phyloP scores from a whole-genome alignment of 2,797 vertebrate species.

The Galaxias olidus region DNA sequence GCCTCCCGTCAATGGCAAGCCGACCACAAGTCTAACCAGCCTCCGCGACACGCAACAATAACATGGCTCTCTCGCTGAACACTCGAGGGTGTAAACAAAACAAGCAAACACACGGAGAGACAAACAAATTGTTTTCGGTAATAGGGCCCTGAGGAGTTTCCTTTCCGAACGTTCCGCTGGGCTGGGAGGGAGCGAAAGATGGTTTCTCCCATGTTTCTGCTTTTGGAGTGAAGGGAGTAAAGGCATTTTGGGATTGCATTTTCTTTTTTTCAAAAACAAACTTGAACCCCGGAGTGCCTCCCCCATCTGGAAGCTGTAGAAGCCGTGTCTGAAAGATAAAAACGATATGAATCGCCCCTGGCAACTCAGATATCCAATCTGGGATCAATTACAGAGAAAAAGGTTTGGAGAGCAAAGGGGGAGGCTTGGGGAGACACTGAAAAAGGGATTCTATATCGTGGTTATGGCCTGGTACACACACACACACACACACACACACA shows the following conservation, averaged over 20 bases:
- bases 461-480: slow-evolving; percentile 36
- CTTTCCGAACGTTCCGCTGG: slow-evolving; percentile 12
- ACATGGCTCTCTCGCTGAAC: slow-evolving; percentile 40
- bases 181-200: slow-evolving; percentile 12
- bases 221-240: slow-evolving; percentile 52
- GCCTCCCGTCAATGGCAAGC: slow-evolving; percentile 19
- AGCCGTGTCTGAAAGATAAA: slow-evolving; percentile 79
- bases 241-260: slow-evolving; percentile 74
- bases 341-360: slow-evolving; percentile 79
- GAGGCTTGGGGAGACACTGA: slow-evolving; percentile 13
- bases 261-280: slow-evolving; percentile 67
- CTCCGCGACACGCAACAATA: slow-evolving; percentile 31
- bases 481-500: slow-evolving; percentile 15
- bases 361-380: slow-evolving; percentile 78
- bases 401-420: slow-evolving; percentile 50
- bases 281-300: slow-evolving; percentile 69
- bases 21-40: slow-evolving; percentile 33
- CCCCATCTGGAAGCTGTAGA: slow-evolving; percentile 80
- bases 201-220: slow-evolving; percentile 4
- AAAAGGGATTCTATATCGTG: slow-evolving; percentile 44
- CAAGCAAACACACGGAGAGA: slow-evolving; percentile 47
- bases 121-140: slow-evolving; percentile 45
- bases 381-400: slow-evolving; percentile 81
- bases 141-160: slow-evolving; percentile 29
- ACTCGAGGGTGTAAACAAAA: slow-evolving; percentile 48